Conservation (phyloP, 1,140 invertebrate species). For the Drosophila chauvacae region DNA sequence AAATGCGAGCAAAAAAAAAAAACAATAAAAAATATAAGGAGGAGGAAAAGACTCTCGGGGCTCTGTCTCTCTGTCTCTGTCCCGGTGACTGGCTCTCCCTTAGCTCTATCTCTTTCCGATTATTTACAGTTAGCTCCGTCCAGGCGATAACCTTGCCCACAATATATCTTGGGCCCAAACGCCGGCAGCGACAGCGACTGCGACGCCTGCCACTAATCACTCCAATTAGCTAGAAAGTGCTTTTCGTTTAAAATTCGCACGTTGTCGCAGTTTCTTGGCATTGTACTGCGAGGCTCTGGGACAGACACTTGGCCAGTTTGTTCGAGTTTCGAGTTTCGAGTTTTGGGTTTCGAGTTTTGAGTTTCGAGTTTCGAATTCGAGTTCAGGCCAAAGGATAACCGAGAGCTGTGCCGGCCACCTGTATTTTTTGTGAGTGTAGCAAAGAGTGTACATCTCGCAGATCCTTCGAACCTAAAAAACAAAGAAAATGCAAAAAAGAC, state of each 20-base stretch:
- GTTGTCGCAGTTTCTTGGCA: slow-evolving; percentile 84
- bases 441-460: background rate
- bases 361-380: background rate
- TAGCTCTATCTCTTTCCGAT: slow-evolving; percentile 57
- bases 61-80: background rate
- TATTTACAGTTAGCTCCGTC: slow-evolving; percentile 64
- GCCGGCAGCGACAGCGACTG: slow-evolving; percentile 13
- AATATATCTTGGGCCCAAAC: slow-evolving; percentile 55
- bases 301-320: slow-evolving; percentile 61
- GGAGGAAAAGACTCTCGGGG: background rate
- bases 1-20: slow-evolving; percentile 6
- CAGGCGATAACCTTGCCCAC: slow-evolving; percentile 68
- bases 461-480: background rate
- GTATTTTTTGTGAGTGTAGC: slow-evolving; percentile 15
- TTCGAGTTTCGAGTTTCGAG: background rate
- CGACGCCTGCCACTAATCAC: slow-evolving; percentile 74
- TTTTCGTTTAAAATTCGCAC: slow-evolving; percentile 84
- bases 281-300: slow-evolving; percentile 67
- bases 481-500: background rate
- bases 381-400: slow-evolving; percentile 8
- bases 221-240: slow-evolving; percentile 81
- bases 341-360: background rate
- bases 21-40: background rate
- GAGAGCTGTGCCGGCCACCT: background rate
- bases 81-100: background rate